Conservation (phyloP, 1,140 invertebrate genomes). For the Drosophila busckii region DNA sequence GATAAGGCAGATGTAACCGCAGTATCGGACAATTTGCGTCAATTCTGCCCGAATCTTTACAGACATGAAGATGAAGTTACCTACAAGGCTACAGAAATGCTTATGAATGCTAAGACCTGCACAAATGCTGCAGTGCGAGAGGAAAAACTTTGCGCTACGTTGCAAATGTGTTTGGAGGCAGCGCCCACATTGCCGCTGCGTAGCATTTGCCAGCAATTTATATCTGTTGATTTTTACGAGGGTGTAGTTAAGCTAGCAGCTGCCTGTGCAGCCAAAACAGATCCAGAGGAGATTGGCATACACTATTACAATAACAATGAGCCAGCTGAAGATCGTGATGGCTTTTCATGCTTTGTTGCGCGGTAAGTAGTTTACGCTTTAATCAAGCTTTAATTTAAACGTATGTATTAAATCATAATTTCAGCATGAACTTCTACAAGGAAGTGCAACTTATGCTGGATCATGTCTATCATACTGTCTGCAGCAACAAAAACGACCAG, state of each 20-base stretch:
- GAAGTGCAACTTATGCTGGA: slow-evolving; percentile 90
- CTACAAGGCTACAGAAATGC: slow-evolving; percentile 94
- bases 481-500: slow-evolving; percentile 33
- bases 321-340: slow-evolving; percentile 88
- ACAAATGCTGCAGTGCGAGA: slow-evolving; percentile 86
- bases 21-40: slow-evolving; percentile 91
- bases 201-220: slow-evolving; percentile 81
- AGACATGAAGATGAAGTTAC: slow-evolving; percentile 96
- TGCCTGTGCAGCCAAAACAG: slow-evolving; percentile 89
- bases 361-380: slow-evolving; percentile 32
- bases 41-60: slow-evolving; percentile 96
- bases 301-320: slow-evolving; percentile 94
- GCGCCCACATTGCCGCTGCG: slow-evolving; percentile 72
- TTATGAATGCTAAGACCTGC: slow-evolving; percentile 87
- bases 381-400: not conserved
- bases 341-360: slow-evolving; percentile 83
- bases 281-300: slow-evolving; percentile 92
- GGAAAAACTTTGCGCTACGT: slow-evolving; percentile 86
- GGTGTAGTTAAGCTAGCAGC: slow-evolving; percentile 94
- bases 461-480: slow-evolving; percentile 84
- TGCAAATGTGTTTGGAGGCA: slow-evolving; percentile 88
- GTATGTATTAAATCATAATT: not conserved
- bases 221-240: slow-evolving; percentile 88
- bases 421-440: slow-evolving; percentile 91
- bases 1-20: slow-evolving; percentile 97